Evolutionary conservation across 2,888 invertebrate species (phyloP).

Genomic region (Emesis castigata): DNA sequence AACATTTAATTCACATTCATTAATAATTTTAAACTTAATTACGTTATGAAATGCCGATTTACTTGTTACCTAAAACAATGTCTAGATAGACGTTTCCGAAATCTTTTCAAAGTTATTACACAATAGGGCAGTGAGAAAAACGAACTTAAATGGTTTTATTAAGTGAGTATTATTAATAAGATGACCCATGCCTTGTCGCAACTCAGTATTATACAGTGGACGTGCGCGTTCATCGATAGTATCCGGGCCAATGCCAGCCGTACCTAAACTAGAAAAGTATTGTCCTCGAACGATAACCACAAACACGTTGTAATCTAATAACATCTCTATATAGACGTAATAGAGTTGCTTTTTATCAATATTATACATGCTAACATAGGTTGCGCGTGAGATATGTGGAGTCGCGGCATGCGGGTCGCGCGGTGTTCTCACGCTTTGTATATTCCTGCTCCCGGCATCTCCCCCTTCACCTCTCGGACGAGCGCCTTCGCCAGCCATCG

Average conservation of each 20-base stretch:
- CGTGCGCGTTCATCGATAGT: constrained; percentile 84
- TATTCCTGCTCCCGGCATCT: constrained; percentile 84
- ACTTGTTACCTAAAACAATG: too few relatives aligned
- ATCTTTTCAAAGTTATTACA: too few relatives aligned
- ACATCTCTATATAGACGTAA: constrained; percentile 72
- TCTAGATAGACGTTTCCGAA: too few relatives aligned
- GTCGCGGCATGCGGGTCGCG: constrained; percentile 88
- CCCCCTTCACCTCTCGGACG: constrained; percentile 57
- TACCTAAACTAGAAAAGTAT: constrained; percentile 88
- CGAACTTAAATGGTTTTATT: not conserved
- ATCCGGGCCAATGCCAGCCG: constrained; percentile 87
- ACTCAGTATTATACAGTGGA: constrained; percentile 71
- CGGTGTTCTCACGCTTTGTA: constrained; percentile 88
- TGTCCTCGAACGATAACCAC: constrained; percentile 87
- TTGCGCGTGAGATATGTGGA: constrained; percentile 88
- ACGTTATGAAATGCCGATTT: too few relatives aligned
- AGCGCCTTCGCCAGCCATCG: constrained; percentile 66
- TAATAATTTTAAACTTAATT: too few relatives aligned
- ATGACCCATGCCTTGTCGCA: constrained; percentile 64
- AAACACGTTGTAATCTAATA: constrained; percentile 71
- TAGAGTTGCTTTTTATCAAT: constrained; percentile 76
- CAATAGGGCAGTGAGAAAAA: too few relatives aligned
- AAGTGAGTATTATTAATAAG: not conserved
- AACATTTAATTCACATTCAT: too few relatives aligned
- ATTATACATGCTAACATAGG: constrained; percentile 75